Conservation (phyloP, 1,140 invertebrate genomes). For the Maniola jurtina region DNA sequence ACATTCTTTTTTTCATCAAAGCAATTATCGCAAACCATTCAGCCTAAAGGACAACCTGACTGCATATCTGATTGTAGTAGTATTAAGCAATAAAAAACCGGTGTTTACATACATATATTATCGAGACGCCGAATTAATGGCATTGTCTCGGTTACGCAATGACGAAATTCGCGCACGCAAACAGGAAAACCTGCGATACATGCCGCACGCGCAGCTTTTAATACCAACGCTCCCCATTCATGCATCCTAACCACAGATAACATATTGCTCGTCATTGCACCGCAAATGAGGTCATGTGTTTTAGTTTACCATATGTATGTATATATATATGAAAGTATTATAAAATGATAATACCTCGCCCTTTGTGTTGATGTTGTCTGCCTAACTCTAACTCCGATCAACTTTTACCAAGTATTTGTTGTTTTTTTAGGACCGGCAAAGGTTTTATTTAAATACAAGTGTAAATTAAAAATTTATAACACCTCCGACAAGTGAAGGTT, state of each 20-base stretch:
- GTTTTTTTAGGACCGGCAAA: too few species aligned
- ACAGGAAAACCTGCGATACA: constrained; percentile 40
- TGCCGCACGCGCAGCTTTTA: constrained; percentile 13
- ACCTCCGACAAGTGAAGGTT: too few species aligned
- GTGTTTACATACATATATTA: constrained; percentile 25
- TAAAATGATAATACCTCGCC: too few species aligned
- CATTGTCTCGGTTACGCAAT: constrained; percentile 39
- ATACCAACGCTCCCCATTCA: constrained; percentile 35
- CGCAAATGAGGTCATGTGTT: constrained; percentile 29
- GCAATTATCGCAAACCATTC: not conserved
- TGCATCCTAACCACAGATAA: constrained; percentile 26
- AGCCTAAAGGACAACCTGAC: constrained; percentile 13
- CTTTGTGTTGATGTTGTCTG: too few species aligned
- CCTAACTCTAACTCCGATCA: too few species aligned
- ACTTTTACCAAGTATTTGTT: too few species aligned
- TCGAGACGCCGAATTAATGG: constrained; percentile 30
- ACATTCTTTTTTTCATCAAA: not conserved
- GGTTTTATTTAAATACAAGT: too few species aligned
- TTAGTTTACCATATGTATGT: not conserved
- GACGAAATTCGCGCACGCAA: constrained; percentile 27
- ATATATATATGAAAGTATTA: not conserved
- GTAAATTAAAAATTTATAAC: too few species aligned
- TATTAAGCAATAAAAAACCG: constrained; percentile 34
- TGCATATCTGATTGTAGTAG: not conserved
- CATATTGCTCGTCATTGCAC: constrained; percentile 20